These are phyloP conservation scores for Oligia latruncula DNA, from an alignment of 2,888 invertebrate species.

Conservation along the genomic window DNA sequence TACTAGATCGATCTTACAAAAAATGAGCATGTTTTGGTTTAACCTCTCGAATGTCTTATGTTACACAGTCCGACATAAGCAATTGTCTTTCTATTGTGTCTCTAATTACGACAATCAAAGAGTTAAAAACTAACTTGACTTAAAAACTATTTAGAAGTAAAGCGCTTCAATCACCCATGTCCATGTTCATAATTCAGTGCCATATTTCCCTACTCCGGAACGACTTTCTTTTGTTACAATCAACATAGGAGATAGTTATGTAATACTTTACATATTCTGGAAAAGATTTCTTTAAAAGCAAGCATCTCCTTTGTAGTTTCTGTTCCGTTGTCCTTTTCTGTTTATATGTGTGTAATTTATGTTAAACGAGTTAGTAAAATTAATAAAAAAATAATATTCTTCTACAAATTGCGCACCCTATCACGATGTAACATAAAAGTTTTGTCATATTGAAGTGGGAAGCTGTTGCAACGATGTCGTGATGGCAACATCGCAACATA, in stretches of 20 bases:
- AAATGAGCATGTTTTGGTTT: too few relatives aligned
- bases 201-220: too few relatives aligned
- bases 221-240: neutral
- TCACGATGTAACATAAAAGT: slow-evolving; percentile 12
- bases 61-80: too few relatives aligned
- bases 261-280: neutral
- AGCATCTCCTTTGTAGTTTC: neutral
- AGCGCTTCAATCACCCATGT: neutral
- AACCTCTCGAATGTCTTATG: too few relatives aligned
- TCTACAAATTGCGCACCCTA: neutral
- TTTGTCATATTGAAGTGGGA: slow-evolving; percentile 31
- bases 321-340: neutral
- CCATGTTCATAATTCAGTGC: neutral
- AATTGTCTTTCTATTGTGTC: too few relatives aligned
- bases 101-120: too few relatives aligned
- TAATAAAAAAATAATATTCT: neutral
- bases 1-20: neutral
- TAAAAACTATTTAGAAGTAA: neutral
- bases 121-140: neutral
- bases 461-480: slow-evolving; percentile 6
- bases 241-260: neutral
- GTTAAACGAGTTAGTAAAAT: too few relatives aligned
- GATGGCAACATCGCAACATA: slow-evolving; percentile 24
- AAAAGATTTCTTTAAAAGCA: neutral
- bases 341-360: neutral